phyloP scores from a whole-genome alignment of 2,888 invertebrate genomes.

The Fragum whitleyi region DNA sequence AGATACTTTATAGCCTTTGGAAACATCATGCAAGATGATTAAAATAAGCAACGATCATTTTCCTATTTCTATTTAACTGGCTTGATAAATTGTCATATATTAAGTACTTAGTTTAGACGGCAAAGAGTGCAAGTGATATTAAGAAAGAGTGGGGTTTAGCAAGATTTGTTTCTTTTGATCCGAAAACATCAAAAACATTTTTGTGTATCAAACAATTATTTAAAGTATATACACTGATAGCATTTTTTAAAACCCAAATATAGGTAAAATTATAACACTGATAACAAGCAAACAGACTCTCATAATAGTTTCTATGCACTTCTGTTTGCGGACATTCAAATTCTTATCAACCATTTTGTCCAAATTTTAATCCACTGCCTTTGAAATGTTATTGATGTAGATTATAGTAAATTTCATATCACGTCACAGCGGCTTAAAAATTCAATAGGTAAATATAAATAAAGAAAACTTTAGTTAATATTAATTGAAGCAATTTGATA shows the following conservation, averaged over 20 bases:
- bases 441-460: slow-evolving; percentile 14
- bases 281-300: slow-evolving; percentile 55
- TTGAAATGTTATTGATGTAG: slow-evolving; percentile 42
- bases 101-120: too few relatives aligned
- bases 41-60: too few relatives aligned
- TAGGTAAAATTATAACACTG: slow-evolving; percentile 57
- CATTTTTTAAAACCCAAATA: slow-evolving; percentile 38
- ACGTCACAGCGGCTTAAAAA: slow-evolving; percentile 10
- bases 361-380: slow-evolving; percentile 40
- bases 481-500: slow-evolving; percentile 29
- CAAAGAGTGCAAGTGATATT: background rate
- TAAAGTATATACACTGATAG: slow-evolving; percentile 57
- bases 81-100: too few relatives aligned
- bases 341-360: slow-evolving; percentile 54
- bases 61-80: too few relatives aligned
- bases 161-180: slow-evolving; percentile 57
- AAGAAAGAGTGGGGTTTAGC: background rate
- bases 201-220: slow-evolving; percentile 60
- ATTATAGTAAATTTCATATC: slow-evolving; percentile 51
- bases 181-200: slow-evolving; percentile 59
- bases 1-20: too few relatives aligned
- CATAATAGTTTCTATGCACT: slow-evolving; percentile 60
- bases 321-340: slow-evolving; percentile 63
- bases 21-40: too few relatives aligned
- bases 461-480: slow-evolving; percentile 27